Percentiles rank a stretch among this genome's conserved stretches.
Conservation (phyloP, 2,113 vertebrate genomes). For the Hirundichthys speculiger region DNA sequence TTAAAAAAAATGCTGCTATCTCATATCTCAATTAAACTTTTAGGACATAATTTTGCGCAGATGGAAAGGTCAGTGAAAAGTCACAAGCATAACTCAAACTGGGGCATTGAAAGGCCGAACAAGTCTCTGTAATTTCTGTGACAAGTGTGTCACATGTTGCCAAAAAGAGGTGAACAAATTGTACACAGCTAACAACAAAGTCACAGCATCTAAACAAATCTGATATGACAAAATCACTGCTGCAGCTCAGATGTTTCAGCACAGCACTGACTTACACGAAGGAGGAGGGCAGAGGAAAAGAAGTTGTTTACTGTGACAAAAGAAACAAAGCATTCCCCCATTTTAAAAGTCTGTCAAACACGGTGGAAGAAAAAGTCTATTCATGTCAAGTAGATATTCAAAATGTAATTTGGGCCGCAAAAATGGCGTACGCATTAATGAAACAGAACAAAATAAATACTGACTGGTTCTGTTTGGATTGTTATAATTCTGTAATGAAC, state of each 20-base stretch:
- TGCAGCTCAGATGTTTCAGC: slow-evolving; percentile 23
- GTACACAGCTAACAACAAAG: not conserved
- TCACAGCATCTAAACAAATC: slow-evolving; percentile 26
- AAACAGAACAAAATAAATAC: slow-evolving; percentile 23
- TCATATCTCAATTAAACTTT: slow-evolving; percentile 7
- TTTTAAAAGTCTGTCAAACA: slow-evolving; percentile 22
- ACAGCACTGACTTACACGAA: slow-evolving; percentile 4
- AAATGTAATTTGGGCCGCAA: slow-evolving; percentile 32
- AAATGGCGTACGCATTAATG: slow-evolving; percentile 3
- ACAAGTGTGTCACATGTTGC: slow-evolving; percentile 11
- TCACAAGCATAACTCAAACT: not conserved
- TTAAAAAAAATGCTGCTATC: not conserved
- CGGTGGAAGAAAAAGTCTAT: slow-evolving; percentile 12
- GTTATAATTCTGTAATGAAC: slow-evolving; percentile 33
- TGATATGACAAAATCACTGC: slow-evolving; percentile 30
- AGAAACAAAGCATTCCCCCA: not conserved
- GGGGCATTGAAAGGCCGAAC: slow-evolving; percentile 15
- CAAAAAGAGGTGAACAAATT: not conserved
- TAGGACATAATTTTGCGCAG: slow-evolving; percentile 2
- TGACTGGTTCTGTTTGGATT: slow-evolving; percentile 17
- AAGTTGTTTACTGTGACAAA: slow-evolving; percentile 11
- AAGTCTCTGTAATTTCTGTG: slow-evolving; percentile 1
- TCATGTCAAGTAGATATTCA: slow-evolving; percentile 38
- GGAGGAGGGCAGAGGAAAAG: not conserved
- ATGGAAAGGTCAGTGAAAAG: not conserved